Conservation (phyloP, 2,113 vertebrate species). For the Apus apus region DNA sequence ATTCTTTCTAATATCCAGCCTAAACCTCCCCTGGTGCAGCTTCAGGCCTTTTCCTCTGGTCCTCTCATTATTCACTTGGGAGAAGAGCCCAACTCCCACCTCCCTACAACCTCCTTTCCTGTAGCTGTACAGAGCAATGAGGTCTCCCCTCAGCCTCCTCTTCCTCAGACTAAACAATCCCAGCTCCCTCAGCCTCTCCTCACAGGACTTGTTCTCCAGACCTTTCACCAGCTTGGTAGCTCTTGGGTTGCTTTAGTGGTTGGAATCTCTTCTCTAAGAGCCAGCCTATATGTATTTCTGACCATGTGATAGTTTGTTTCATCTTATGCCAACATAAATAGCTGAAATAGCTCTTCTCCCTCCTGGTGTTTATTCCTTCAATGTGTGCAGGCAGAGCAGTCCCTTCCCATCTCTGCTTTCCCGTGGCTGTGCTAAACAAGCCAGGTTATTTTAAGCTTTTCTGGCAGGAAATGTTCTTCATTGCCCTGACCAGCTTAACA, state of each 20-base stretch:
- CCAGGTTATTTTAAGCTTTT: neutral
- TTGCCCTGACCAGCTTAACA: neutral
- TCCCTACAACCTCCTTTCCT: too few relatives aligned
- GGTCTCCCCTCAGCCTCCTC: too few relatives aligned
- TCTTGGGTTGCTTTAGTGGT: neutral
- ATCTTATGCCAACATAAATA: neutral
- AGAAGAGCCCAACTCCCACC: too few relatives aligned
- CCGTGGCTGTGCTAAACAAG: neutral
- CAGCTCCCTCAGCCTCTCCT: too few relatives aligned
- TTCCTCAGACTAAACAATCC: too few relatives aligned
- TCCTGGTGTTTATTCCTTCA: neutral
- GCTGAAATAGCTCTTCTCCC: neutral
- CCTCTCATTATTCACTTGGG: too few relatives aligned
- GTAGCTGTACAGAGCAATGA: too few relatives aligned
- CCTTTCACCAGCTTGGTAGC: too few relatives aligned
- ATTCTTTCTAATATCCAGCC: too few relatives aligned
- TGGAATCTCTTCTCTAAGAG: neutral
- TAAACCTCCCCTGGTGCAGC: too few relatives aligned
- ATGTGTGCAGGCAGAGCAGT: neutral
- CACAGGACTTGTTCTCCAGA: too few relatives aligned
- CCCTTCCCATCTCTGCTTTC: neutral
- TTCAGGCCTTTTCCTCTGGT: too few relatives aligned
- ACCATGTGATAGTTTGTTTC: neutral
- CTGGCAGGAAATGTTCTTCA: neutral
- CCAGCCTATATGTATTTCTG: neutral